Evolutionary conservation across 2,888 invertebrate genomes (phyloP).

Genomic region (Seira ritae): DNA sequence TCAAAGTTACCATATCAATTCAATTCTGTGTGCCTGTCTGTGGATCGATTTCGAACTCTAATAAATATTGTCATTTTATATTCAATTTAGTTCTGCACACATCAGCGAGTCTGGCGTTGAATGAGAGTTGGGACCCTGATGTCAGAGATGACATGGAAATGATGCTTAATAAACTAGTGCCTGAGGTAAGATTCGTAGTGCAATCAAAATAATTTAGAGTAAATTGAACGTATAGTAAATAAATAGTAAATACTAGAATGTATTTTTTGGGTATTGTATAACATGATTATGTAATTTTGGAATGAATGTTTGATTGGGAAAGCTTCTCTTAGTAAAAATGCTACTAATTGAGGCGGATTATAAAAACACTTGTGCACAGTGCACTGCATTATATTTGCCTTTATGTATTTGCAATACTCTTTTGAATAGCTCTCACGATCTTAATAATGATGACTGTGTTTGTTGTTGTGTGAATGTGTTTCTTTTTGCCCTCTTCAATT

Average conservation of each 20-base stretch:
- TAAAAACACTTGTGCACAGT: constrained; percentile 22
- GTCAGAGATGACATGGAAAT: constrained; percentile 97
- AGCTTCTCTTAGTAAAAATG: too few relatives aligned
- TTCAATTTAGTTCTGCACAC: constrained; percentile 92
- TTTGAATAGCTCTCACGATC: neutral
- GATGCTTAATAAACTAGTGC: constrained; percentile 99
- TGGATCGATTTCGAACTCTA: too few relatives aligned
- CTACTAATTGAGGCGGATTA: too few relatives aligned
- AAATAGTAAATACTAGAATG: too few relatives aligned
- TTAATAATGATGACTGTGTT: constrained; percentile 39
- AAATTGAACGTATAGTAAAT: neutral
- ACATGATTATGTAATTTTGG: too few relatives aligned
- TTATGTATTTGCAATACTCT: neutral
- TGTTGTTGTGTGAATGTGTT: constrained; percentile 59
- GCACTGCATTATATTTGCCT: neutral
- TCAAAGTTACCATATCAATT: too few relatives aligned
- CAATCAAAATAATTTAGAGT: constrained; percentile 6
- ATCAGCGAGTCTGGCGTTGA: constrained; percentile 96
- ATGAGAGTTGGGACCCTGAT: constrained; percentile 97
- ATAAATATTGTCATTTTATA: too few relatives aligned
- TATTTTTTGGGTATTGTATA: too few relatives aligned
- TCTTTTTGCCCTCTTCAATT: constrained; percentile 43
- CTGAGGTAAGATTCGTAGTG: constrained; percentile 80
- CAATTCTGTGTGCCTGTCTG: too few relatives aligned
- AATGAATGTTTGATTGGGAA: too few relatives aligned